Evolutionary conservation across 2,888 invertebrate genomes (phyloP).

Genomic region (Glyphotaelius pellucidus): DNA sequence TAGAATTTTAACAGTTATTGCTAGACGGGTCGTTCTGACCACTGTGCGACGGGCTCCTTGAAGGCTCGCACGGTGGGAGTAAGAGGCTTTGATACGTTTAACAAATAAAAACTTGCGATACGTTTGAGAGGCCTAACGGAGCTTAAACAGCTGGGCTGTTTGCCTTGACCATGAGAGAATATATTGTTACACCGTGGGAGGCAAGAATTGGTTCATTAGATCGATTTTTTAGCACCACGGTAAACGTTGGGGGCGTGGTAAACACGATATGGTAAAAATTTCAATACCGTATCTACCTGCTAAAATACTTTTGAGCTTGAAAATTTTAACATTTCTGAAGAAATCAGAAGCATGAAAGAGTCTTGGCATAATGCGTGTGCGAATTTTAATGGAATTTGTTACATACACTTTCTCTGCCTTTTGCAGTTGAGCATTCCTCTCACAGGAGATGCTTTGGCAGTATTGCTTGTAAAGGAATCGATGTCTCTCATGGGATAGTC

Average conservation of each 20-base stretch:
- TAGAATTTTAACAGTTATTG: conserved; percentile 58
- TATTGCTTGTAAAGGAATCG: background rate
- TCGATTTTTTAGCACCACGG: conserved; percentile 6
- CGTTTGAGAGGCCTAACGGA: background rate
- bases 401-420: background rate
- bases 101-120: conserved; percentile 16
- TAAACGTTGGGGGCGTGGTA: background rate
- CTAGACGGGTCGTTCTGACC: conserved; percentile 32
- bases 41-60: conserved; percentile 34
- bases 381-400: background rate
- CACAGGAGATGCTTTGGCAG: background rate
- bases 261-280: background rate
- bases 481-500: conserved; percentile 10
- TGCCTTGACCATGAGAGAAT: background rate
- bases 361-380: background rate
- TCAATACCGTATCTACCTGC: background rate
- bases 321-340: background rate
- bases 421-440: background rate
- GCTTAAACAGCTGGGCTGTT: background rate
- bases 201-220: conserved; percentile 5
- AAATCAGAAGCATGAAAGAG: background rate
- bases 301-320: background rate
- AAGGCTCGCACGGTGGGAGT: background rate
- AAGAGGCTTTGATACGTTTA: background rate
- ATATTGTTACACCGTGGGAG: background rate